Evolutionary conservation across 1,140 invertebrate genomes (phyloP), one percentile per base, ranked within the genome.

Genomic region (Rhagoletis pomonella): DNA sequence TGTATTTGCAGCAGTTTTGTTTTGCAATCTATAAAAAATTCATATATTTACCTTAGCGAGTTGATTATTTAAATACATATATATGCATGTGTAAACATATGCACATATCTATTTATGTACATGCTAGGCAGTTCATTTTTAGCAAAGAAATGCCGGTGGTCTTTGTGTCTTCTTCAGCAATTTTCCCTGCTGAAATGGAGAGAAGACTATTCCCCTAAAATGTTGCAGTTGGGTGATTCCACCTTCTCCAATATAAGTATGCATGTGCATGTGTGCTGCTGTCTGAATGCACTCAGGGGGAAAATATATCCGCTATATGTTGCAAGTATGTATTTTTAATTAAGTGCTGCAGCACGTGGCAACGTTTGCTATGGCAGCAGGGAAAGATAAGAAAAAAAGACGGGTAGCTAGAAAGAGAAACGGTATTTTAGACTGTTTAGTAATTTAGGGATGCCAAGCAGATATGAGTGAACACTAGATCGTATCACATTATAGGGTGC

Each of bases 291-390:
- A 19, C 50, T 55, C 47, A n/a, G 4, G 44, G 2, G n/a, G 47
- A 50, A 47, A 77, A 19, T n/a, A 50, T 17, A n/a, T 77, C 12
- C 44, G 17, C 17, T n/a, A n/a, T 19, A 5, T 50, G 44, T 50
- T 77, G 69, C 69, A n/a, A n/a, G n/a, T n/a, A 50, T 50, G 47
- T 42, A 50, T 5, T 81, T 55, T 81, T 81, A 81, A 81, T 81
- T 50, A 81, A 29, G 14, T 81, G 4, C 47, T 55, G 14, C 47
- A 4, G 47, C 73, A 55, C 73, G 73, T 55, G 73, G 73, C 17
- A 55, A 19, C 17, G 44, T 77, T 47, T 9, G 2, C 14, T 55
- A 55, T 50, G 47, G 39, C 19, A 77, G 10, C 0, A 14, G 0
- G 10, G 17, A 44, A 4, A 69, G 3, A 19, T 47, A 44, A 12